phyloP scores from a whole-genome alignment of 2,888 invertebrate genomes.

The Altica lythri region DNA sequence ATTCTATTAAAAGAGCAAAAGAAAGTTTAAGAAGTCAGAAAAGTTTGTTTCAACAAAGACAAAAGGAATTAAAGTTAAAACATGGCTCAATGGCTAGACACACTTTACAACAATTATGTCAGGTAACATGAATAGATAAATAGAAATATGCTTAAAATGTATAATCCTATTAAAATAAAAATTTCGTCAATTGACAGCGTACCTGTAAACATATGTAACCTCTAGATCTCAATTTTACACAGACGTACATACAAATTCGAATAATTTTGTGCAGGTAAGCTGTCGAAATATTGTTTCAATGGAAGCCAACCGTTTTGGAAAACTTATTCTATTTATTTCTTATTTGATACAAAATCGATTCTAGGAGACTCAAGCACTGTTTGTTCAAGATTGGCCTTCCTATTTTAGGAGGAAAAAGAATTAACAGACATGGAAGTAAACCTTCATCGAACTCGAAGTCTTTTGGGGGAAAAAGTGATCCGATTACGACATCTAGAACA shows the following conservation, averaged over 20 bases:
- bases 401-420: conserved; percentile 76
- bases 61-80: conserved; percentile 60
- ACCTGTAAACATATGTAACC: too few relatives aligned
- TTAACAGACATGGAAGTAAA: conserved; percentile 84
- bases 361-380: conserved; percentile 8
- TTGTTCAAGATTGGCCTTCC: conserved; percentile 13
- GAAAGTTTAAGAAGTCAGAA: conserved; percentile 73
- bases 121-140: conserved; percentile 50
- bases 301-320: too few relatives aligned
- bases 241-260: too few relatives aligned
- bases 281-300: too few relatives aligned
- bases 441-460: conserved; percentile 76
- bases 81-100: conserved; percentile 59
- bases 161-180: too few relatives aligned
- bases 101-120: conserved; percentile 62
- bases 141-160: too few relatives aligned
- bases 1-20: conserved; percentile 81
- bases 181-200: too few relatives aligned
- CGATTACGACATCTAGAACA: conserved; percentile 79
- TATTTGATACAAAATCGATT: too few relatives aligned
- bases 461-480: conserved; percentile 83
- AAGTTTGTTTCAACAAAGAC: conserved; percentile 69
- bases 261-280: too few relatives aligned
- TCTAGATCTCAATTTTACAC: too few relatives aligned
- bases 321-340: too few relatives aligned